Conservation (phyloP, 1,140 invertebrate species). For the Neelides sp. region DNA sequence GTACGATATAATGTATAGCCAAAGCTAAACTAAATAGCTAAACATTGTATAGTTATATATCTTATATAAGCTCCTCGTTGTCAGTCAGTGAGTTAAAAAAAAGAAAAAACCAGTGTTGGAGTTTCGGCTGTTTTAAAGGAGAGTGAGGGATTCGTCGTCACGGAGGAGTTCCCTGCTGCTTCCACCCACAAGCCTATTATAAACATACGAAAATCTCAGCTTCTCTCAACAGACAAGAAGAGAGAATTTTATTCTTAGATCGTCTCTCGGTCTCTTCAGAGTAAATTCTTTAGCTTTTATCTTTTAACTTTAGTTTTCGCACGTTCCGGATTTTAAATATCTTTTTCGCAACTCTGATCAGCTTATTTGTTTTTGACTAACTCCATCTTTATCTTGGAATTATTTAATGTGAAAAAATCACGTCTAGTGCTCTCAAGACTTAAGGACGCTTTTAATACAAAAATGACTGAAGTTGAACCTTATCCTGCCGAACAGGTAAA, state of each 20-base stretch:
- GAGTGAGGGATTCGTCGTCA: not conserved
- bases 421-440: not conserved
- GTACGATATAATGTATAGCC: too few relatives aligned
- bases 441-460: not conserved
- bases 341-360: not conserved
- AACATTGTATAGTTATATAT: too few relatives aligned
- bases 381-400: not conserved
- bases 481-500: slow-evolving; percentile 6
- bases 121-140: not conserved
- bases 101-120: not conserved
- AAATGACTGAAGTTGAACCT: slow-evolving; percentile 27
- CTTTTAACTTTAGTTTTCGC: not conserved
- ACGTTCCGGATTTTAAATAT: not conserved
- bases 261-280: not conserved
- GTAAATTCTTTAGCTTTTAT: not conserved
- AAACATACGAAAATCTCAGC: not conserved
- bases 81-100: not conserved
- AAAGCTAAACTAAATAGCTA: too few relatives aligned
- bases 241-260: not conserved
- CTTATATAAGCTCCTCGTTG: too few relatives aligned
- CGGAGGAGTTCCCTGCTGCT: too few relatives aligned
- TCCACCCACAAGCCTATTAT: too few relatives aligned
- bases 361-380: too few relatives aligned
- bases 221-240: not conserved
- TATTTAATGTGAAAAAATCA: not conserved